These are phyloP conservation scores for Falco berigora DNA, from an alignment of 2,797 vertebrate species.

Conservation along the genomic window DNA sequence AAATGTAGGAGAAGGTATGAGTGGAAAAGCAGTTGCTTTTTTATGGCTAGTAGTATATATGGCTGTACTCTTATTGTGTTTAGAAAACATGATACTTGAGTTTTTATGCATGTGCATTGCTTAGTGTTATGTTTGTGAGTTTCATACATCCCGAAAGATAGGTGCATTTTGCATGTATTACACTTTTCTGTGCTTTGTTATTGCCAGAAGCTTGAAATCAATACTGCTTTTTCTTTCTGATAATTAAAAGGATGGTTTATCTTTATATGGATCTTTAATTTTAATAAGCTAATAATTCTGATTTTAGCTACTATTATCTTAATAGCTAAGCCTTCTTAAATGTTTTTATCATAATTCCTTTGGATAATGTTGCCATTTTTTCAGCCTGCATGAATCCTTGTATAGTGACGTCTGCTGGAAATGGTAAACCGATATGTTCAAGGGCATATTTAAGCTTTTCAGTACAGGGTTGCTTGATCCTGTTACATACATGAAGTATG, in stretches of 20 bases:
- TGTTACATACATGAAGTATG: not conserved
- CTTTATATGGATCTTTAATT: conserved; percentile 69
- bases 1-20: not conserved
- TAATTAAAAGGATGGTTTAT: conserved; percentile 73
- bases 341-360: conserved; percentile 65
- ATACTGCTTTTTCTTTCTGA: conserved; percentile 65
- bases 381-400: conserved; percentile 9
- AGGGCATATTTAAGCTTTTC: not conserved
- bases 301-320: conserved; percentile 71
- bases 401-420: conserved; percentile 18
- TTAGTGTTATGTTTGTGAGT: not conserved
- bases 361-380: conserved; percentile 34
- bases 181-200: conserved; percentile 43
- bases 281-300: conserved; percentile 71
- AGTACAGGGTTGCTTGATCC: not conserved
- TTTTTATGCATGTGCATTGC: not conserved
- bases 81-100: not conserved
- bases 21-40: not conserved
- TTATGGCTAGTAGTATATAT: not conserved
- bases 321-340: conserved; percentile 69
- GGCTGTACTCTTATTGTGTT: not conserved
- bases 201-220: conserved; percentile 68
- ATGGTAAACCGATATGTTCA: not conserved
- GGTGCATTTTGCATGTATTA: not conserved
- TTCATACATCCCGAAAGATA: not conserved